Percentiles rank a stretch among this genome's conserved stretches.
phyloP scores from a whole-genome alignment of 2,113 vertebrate species.

The Nothobranchius kuhntae region DNA sequence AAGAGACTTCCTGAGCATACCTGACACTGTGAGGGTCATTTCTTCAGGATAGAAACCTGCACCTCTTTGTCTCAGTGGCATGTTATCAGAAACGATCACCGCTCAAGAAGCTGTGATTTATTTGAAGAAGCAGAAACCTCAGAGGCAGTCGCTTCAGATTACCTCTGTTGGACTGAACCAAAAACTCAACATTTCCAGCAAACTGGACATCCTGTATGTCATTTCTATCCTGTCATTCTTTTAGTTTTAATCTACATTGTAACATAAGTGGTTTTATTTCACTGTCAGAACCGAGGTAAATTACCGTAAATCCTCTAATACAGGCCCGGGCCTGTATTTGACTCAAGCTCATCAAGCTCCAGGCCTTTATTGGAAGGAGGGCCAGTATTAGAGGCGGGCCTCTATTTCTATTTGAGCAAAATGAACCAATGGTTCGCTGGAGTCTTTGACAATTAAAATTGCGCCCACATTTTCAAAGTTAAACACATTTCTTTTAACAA shows the following conservation, averaged over 20 bases:
- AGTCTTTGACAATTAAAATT: no score
- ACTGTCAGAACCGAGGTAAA: neutral
- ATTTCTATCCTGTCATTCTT: slow-evolving; percentile 2
- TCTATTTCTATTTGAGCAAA: no score
- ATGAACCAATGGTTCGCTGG: no score
- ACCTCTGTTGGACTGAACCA: neutral
- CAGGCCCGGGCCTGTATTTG: no score
- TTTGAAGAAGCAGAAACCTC: slow-evolving; percentile 11
- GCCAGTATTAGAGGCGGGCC: no score
- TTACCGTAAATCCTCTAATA: no score
- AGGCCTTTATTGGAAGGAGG: no score
- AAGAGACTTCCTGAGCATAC: neutral
- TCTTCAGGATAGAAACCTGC: neutral
- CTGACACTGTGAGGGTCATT: neutral
- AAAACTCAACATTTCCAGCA: slow-evolving; percentile 5
- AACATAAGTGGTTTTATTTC: neutral
- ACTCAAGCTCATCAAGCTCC: no score
- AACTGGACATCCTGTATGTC: neutral
- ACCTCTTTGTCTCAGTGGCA: slow-evolving; percentile 5
- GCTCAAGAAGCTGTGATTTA: slow-evolving; percentile 12
- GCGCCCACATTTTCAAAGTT: no score
- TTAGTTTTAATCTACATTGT: neutral
- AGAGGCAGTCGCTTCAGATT: slow-evolving; percentile 5
- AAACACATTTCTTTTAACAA: no score
- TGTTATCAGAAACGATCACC: slow-evolving; percentile 1